Evolutionary conservation across 1,140 invertebrate species (phyloP), one percentile per base, ranked within the genome.

Genomic region (Tetramorium alpestre): DNA sequence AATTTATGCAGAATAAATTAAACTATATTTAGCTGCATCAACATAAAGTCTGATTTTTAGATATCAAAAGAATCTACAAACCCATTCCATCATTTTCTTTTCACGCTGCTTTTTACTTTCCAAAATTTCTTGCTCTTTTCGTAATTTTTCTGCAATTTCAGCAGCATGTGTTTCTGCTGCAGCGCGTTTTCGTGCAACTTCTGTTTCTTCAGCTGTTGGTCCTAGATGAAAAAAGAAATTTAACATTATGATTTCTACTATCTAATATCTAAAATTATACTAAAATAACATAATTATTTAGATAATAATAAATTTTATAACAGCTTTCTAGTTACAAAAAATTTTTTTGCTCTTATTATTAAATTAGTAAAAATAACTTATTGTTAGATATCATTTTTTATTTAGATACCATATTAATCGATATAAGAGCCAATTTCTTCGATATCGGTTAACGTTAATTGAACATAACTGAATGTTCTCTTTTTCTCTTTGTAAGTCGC

Each of bases 11-110:
- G 13, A 49, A 49, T 69, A 69, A 49, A 69, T 47, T 47, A 69
- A 69, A 13, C 47, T 49, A 28, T 13, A 16, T 69, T 49, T 16
- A 69, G 38, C 18, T 69, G 10, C 33, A 65, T 47, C 25, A 2
- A 16, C 11, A 16, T 47, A 28, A 28, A 47, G 11, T 80, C 3
- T 54, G 6, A 3, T 44, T 69, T 54, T 11, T 69, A 41, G 7
- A 18, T 41, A 28, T 2, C 1, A 3, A n/a, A 28, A 64, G n/a
- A 65, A 88, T 62, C 22, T 73, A 72, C 87, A 87, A 87, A 95
- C 94, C 96, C 96, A 96, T 91, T 96, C 91, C 75, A 94, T 94
- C 94, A 96, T 96, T 90, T 96, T 96, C 47, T 92, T 81, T 85
- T 95, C 91, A 18, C 95, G 93, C 70, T 94, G 89, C 62, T 25